Evolutionary conservation across 2,797 vertebrate genomes (phyloP).

Genomic region (Pyrrhura leucotis): DNA sequence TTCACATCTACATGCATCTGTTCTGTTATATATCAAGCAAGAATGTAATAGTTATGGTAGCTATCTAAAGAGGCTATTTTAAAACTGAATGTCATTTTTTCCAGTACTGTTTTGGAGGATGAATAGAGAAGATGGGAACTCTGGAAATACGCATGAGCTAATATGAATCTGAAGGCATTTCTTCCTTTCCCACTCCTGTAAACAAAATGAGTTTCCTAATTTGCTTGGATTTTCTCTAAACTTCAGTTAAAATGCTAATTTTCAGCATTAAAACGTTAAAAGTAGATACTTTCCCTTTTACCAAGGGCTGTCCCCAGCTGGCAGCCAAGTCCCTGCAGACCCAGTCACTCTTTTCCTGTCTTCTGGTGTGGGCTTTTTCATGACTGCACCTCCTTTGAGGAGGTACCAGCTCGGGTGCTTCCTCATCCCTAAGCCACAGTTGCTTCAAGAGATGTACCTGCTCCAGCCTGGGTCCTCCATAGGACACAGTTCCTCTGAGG

Average conservation of each 20-base stretch:
- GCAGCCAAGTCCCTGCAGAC: not conserved
- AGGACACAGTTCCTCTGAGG: not conserved
- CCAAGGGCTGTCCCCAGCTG: not conserved
- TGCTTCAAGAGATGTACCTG: not conserved
- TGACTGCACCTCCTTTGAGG: not conserved
- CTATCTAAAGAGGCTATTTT: not conserved
- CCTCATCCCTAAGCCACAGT: not conserved
- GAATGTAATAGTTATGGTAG: not conserved
- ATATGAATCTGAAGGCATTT: not conserved
- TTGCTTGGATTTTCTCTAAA: not conserved
- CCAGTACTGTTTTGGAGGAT: not conserved
- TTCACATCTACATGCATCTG: not conserved
- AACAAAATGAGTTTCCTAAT: not conserved
- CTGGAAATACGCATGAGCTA: not conserved
- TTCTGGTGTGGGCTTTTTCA: not conserved
- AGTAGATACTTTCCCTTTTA: not conserved
- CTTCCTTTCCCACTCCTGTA: not conserved
- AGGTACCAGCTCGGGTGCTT: fast-evolving
- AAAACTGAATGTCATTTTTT: not conserved
- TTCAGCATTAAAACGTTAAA: not conserved
- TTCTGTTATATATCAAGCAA: not conserved
- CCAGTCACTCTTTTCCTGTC: not conserved
- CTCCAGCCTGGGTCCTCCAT: not conserved
- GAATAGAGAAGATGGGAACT: not conserved
- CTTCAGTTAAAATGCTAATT: not conserved